Evolutionary conservation across 2,888 invertebrate genomes (phyloP), one percentile per base, ranked within the genome.

Genomic region (Rhaphigaster nebulosa): DNA sequence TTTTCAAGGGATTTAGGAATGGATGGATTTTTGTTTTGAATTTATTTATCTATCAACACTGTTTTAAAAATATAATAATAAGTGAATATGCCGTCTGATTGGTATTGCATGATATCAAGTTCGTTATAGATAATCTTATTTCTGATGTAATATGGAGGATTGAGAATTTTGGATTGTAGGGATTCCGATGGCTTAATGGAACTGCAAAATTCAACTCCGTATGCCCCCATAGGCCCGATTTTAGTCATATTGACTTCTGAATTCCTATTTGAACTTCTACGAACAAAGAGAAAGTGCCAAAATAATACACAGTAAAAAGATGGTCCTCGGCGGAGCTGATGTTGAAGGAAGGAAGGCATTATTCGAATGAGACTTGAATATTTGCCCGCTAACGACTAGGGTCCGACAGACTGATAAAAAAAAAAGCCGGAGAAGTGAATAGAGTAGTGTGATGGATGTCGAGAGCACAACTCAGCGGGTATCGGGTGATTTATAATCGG

Each of bases 391-490:
- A 70, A 70, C 70, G 70, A 70, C 70, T 4, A 34, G 70, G 70
- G 70, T 70, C 84, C 45, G 45, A 84, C 84, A 84, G 84, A 84
- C 41, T n/a, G 84, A 84, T 84, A 84, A 45, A 84, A 76, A 76
- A 76, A 84, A 84, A 84, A 45, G 26, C 10, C 3, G 84, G 84
- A 84, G 84, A 26, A 84, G 45, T 84, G 84, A 84, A 41, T 70
- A n/a, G 80, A 45, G 29, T 3, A 41, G 84, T 26, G 41, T 84
- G 84, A 84, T 84, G 84, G 84, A 84, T 84, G 84, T 3, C n/a
- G 23, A 1, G 41, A 45, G 45, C 84, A 84, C 84, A 45, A 84
- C 84, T 84, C 84, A 84, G 84, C 84, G 84, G 45, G 1, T 84
- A 45, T 41, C 84, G 29, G 45, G 13, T 45, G 45, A 84, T 84